Evolutionary conservation across 2,113 vertebrate species (phyloP), one percentile per base, ranked within the genome.

Genomic region (Anolis sagrei): DNA sequence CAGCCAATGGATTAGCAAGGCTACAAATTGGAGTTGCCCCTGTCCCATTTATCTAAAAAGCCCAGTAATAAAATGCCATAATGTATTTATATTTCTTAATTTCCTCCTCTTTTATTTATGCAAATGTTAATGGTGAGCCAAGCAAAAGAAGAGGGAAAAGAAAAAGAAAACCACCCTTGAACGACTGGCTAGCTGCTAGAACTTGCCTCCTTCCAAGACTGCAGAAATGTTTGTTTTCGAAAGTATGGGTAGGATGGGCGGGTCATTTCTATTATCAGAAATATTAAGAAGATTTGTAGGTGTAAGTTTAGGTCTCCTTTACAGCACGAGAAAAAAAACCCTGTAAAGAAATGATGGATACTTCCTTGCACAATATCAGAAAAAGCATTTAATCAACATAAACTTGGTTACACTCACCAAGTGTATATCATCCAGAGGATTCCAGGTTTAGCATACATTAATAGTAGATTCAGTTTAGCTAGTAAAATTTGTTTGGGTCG

Each of bases 141-240:
- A 92, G 88, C 54, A 58, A 58, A 58, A 58, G 14, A 16, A 16
- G 54, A 58, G 54, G 18, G 54, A 58, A 58, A 58, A 58, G 14
- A 58, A 58, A 58, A 58, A 13, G 18, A 58, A 58, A 58, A 58
- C 54, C 14, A 58, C 54, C 54, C 89, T 92, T 94, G 92, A 80
- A 76, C 82, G 87, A 82, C 76, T 88, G 85, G 89, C 85, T 82
- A n/a, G n/a, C n/a, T n/a, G n/a, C n/a, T n/a, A 64, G 92, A 92
- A 86, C 84, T 90, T 92, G 90, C 81, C 39, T 94, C 11, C 6
- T 94, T 92, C 93, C 91, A 93, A 87, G 89, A 44, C 73, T 90
- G 91, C 62, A 90, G 90, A 91, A 86, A 86, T 86, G 72, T 90
- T 90, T 83, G 82, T 86, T 89, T 29, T 70, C 36, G 49, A 82